These are phyloP conservation scores for Semotilus atromaculatus DNA, from an alignment of 2,797 vertebrate species.

Conservation along the genomic window DNA sequence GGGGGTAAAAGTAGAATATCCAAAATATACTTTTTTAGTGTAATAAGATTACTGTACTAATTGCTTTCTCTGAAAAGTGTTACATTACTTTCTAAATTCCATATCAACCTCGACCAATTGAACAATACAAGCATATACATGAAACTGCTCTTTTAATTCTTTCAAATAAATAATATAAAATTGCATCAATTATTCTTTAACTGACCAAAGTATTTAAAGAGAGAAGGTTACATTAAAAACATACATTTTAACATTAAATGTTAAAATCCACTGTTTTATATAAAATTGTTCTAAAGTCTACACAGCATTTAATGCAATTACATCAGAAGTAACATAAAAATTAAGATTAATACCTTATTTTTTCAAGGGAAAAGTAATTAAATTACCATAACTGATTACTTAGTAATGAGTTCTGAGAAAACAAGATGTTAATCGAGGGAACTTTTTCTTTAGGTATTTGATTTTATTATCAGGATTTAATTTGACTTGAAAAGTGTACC, in stretches of 20 bases:
- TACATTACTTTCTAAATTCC: no score
- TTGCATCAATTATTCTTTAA: no score
- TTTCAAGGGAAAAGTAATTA: neutral
- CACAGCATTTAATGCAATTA: neutral
- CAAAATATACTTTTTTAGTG: no score
- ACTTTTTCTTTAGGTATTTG: neutral
- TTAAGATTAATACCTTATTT: neutral
- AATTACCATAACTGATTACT: neutral
- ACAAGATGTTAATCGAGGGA: neutral
- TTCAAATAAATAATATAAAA: no score
- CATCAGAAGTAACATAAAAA: neutral
- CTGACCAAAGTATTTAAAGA: neutral
- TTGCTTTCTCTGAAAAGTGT: no score
- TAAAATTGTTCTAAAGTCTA: neutral
- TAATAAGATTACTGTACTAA: no score
- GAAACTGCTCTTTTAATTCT: no score
- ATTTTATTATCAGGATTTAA: conserved; percentile 6
- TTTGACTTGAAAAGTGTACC: neutral
- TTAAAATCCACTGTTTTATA: neutral
- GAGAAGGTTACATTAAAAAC: neutral
- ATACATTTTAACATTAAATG: neutral
- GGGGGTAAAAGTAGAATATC: neutral
- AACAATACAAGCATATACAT: no score
- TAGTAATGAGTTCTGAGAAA: neutral
- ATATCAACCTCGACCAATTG: no score